A percentile compares a stretch with the other conserved stretches of the same genome.
Evolutionary conservation across 2,113 vertebrate species (phyloP).

Genomic region (Corythaeola cristata): DNA sequence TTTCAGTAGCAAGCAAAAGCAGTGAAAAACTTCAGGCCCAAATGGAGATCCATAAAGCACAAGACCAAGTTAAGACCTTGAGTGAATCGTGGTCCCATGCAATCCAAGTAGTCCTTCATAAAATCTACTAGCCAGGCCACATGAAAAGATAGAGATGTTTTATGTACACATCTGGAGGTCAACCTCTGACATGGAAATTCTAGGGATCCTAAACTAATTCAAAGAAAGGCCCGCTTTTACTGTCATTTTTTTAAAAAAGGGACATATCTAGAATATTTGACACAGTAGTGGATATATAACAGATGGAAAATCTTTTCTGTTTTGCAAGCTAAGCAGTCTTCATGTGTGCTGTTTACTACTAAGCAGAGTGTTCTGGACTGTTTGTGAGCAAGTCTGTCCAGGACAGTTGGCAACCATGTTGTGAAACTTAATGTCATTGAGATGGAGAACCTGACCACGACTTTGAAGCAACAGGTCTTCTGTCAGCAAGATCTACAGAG

Average conservation of each 20-base stretch:
- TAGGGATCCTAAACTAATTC: neutral
- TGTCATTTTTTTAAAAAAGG: neutral
- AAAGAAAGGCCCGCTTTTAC: neutral
- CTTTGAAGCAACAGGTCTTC: neutral
- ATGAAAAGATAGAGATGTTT: neutral
- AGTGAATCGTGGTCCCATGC: neutral
- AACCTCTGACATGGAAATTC: neutral
- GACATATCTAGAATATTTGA: neutral
- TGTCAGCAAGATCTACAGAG: neutral
- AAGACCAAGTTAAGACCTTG: neutral
- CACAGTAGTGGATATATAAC: neutral
- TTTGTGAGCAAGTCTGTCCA: neutral
- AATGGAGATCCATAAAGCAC: neutral
- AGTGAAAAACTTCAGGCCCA: neutral
- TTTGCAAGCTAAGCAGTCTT: neutral
- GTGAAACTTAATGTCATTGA: neutral
- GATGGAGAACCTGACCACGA: neutral
- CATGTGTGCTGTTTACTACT: neutral
- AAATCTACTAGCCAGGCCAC: neutral
- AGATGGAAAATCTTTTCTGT: neutral
- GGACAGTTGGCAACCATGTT: neutral
- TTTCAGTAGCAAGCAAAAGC: neutral
- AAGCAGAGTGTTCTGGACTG: neutral
- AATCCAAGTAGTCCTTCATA: neutral
- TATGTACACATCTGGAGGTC: neutral